Conservation (phyloP, 2,797 vertebrate species). For the Ataeniobius toweri region DNA sequence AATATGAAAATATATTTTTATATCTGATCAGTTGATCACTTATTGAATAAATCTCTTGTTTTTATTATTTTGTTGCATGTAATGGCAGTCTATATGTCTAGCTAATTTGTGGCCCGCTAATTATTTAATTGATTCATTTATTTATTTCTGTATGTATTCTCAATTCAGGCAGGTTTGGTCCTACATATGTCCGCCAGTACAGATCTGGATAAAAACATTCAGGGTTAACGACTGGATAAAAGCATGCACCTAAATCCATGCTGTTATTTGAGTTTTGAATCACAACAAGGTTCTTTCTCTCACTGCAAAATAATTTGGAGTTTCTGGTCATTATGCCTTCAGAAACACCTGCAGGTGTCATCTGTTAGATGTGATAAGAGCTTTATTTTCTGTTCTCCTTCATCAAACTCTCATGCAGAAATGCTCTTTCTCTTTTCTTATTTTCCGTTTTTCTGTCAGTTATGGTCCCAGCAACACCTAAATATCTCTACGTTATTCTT, state of each 20-base stretch:
- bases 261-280: conserved; percentile 12
- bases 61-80: too few relatives aligned
- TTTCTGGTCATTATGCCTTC: neutral
- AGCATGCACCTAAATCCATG: conserved; percentile 6
- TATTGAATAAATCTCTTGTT: too few relatives aligned
- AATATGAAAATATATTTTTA: too few relatives aligned
- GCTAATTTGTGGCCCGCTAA: too few relatives aligned
- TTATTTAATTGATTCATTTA: too few relatives aligned
- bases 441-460: neutral
- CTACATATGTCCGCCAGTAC: neutral
- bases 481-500: neutral
- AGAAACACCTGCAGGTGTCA: neutral
- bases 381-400: neutral
- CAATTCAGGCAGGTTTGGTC: too few relatives aligned
- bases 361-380: neutral
- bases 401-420: neutral
- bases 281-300: conserved; percentile 31
- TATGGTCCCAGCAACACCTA: neutral
- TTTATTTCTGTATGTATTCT: too few relatives aligned
- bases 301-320: neutral
- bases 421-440: neutral
- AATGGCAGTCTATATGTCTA: too few relatives aligned
- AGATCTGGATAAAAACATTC: conserved; percentile 28
- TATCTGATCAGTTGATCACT: too few relatives aligned
- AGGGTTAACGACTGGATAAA: conserved; percentile 32